phyloP scores from a whole-genome alignment of 2,113 vertebrate genomes.

The Sorex araneus region DNA sequence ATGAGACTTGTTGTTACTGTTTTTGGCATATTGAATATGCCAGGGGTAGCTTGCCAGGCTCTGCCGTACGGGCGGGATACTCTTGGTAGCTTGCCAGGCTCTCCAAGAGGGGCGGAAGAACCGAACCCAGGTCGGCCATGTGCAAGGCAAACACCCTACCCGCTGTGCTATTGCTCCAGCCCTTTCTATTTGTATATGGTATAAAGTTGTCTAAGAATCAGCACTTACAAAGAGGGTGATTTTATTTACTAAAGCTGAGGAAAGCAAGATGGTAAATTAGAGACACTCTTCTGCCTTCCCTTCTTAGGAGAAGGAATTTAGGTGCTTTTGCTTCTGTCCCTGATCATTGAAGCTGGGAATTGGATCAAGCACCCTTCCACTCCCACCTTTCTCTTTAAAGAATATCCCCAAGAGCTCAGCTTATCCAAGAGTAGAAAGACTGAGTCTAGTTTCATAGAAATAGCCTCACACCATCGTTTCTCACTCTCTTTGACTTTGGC shows the following conservation, averaged over 20 bases:
- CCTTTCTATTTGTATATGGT: not conserved
- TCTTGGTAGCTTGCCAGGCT: no score
- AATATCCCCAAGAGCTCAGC: not conserved
- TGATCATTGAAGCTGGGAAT: not conserved
- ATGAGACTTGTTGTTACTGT: no score
- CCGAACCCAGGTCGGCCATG: no score
- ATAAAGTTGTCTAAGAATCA: slow-evolving; percentile 32
- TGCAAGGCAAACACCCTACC: no score
- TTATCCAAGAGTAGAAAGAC: not conserved
- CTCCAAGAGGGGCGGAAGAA: no score
- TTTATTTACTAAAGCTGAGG: slow-evolving; percentile 20
- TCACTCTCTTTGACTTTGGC: not conserved
- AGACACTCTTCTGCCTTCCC: not conserved
- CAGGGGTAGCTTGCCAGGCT: no score
- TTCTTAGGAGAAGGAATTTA: not conserved
- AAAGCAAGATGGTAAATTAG: slow-evolving; percentile 16
- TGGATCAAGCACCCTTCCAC: not conserved
- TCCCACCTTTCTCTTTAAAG: not conserved
- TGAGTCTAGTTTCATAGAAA: not conserved
- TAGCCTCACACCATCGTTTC: not conserved
- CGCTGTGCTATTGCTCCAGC: no score
- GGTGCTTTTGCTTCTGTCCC: not conserved
- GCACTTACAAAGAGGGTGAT: not conserved
- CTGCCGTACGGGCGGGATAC: no score
- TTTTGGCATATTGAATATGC: no score